phyloP scores from a whole-genome alignment of 2,888 invertebrate species.

The Lithophane semibrunnea region DNA sequence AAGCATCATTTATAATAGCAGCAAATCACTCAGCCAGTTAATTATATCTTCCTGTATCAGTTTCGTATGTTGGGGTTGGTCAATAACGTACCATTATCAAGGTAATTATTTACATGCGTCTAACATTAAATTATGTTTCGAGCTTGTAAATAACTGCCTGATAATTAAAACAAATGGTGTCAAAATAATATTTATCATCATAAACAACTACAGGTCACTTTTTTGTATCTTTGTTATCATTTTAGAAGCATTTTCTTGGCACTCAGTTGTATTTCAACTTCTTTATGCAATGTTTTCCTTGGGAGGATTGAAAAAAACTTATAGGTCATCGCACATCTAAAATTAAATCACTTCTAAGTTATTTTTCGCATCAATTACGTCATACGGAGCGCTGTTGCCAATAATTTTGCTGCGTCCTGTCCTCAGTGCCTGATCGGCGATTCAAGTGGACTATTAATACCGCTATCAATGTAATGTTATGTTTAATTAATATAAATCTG shows the following conservation, averaged over 20 bases:
- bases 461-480: constrained; percentile 19
- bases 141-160: constrained; percentile 46
- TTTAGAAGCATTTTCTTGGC: constrained; percentile 34
- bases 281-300: constrained; percentile 55
- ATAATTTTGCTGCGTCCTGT: constrained; percentile 57
- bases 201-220: constrained; percentile 22
- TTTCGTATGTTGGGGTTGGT: constrained; percentile 39
- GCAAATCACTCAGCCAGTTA: constrained; percentile 60
- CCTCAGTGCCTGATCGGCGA: constrained; percentile 31
- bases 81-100: constrained; percentile 49
- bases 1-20: constrained; percentile 53
- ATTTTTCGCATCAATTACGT: constrained; percentile 64
- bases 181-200: constrained; percentile 46
- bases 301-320: constrained; percentile 47
- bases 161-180: constrained; percentile 60
- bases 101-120: constrained; percentile 54
- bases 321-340: constrained; percentile 62
- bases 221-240: constrained; percentile 15
- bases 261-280: constrained; percentile 36
- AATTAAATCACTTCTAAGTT: constrained; percentile 65
- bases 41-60: constrained; percentile 62
- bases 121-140: constrained; percentile 58
- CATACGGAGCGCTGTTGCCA: constrained; percentile 59
- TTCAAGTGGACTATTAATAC: constrained; percentile 47
- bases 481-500: constrained; percentile 10